These are phyloP conservation scores for Distichodus sexfasciatus DNA, from an alignment of 2,797 vertebrate genomes.

Conservation along the genomic window DNA sequence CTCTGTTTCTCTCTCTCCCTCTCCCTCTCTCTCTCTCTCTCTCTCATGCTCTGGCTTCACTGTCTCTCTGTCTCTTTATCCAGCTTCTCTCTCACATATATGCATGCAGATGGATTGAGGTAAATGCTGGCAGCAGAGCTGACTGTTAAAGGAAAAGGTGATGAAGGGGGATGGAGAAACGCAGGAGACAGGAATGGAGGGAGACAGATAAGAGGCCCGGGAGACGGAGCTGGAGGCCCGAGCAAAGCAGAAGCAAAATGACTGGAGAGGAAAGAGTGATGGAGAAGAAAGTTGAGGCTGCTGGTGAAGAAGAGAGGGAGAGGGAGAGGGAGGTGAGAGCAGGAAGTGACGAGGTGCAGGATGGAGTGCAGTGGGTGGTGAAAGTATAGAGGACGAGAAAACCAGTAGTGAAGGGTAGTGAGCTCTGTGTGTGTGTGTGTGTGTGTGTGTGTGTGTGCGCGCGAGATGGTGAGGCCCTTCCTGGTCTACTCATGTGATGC, in stretches of 20 bases:
- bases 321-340: background rate
- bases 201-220: constrained; percentile 34
- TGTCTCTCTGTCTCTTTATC: background rate
- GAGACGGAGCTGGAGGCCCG: constrained; percentile 8
- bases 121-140: constrained; percentile 13
- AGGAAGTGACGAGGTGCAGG: constrained; percentile 32
- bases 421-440: background rate
- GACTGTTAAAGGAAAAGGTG: constrained; percentile 12
- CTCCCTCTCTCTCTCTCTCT: background rate
- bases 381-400: constrained; percentile 33
- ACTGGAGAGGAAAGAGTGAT: constrained; percentile 17
- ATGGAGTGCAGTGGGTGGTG: constrained; percentile 21
- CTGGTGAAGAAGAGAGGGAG: constrained; percentile 1
- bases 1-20: background rate
- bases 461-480: constrained; percentile 24
- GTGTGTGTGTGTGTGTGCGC: background rate
- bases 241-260: constrained; percentile 28
- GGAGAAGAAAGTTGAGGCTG: background rate
- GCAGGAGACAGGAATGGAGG: background rate
- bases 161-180: constrained; percentile 1
- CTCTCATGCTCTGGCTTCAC: background rate
- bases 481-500: constrained; percentile 41
- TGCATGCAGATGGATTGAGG: background rate
- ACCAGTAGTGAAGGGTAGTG: constrained; percentile 3
- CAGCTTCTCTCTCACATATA: background rate